Conservation (phyloP, 37 sponge, comb jelly and placozoan species). For the Beroe ovata region DNA sequence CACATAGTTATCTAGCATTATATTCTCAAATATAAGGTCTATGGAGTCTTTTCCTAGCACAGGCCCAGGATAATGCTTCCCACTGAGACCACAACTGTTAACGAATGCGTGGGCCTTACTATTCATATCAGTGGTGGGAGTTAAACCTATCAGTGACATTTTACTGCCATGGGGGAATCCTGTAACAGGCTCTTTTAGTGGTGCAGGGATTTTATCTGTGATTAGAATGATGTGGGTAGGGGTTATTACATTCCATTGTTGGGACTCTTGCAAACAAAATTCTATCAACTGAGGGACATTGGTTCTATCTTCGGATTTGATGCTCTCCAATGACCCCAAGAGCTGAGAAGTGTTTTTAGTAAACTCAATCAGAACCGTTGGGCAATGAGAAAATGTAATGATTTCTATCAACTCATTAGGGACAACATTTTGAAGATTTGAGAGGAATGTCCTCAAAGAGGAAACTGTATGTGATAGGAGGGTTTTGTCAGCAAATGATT, state of each 20-base stretch:
- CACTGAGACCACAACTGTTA: background rate
- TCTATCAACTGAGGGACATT: background rate
- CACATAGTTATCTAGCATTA: conserved; percentile 43
- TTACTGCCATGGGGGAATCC: conserved; percentile 17
- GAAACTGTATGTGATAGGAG: background rate
- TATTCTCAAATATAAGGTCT: conserved; percentile 36
- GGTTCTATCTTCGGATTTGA: conserved; percentile 14
- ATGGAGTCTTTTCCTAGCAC: conserved; percentile 45
- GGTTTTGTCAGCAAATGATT: background rate
- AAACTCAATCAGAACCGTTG: conserved; percentile 2
- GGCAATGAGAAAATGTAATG: conserved; percentile 9
- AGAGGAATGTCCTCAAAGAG: background rate
- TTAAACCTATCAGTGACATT: conserved; percentile 19
- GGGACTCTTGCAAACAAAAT: background rate
- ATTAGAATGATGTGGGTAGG: conserved; percentile 23
- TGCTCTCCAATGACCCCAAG: background rate
- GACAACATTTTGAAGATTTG: background rate
- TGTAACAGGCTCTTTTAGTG: background rate
- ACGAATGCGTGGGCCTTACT: conserved; percentile 14
- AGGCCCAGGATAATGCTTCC: conserved; percentile 38
- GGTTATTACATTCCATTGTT: conserved; percentile 25
- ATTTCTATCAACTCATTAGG: conserved; percentile 37
- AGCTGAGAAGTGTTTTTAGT: conserved; percentile 17
- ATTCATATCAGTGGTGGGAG: conserved; percentile 7
- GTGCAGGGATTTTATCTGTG: conserved; percentile 37